phyloP scores from a whole-genome alignment of 1,140 invertebrate genomes.

The Antheraea mylitta region DNA sequence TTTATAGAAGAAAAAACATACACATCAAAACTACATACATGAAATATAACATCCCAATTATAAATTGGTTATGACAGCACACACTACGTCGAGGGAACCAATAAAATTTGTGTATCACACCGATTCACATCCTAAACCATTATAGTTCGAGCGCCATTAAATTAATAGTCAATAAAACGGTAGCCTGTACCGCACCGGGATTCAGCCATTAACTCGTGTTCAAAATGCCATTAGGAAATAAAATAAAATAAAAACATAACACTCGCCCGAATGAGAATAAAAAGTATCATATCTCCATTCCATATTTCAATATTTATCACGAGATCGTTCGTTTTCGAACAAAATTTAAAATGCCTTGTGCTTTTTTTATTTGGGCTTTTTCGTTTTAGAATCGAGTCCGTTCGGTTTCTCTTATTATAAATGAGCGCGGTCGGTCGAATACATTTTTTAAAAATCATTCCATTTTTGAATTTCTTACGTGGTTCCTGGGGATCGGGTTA shows the following conservation, averaged over 20 bases:
- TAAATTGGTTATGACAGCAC: slow-evolving; percentile 9
- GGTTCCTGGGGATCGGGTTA: slow-evolving; percentile 30
- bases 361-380: slow-evolving; percentile 34
- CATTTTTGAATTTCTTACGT: slow-evolving; percentile 55
- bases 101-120: slow-evolving; percentile 8
- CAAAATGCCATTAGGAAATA: slow-evolving; percentile 37
- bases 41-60: slow-evolving; percentile 13
- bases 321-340: slow-evolving; percentile 68
- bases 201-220: slow-evolving; percentile 35
- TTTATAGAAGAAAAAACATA: neutral
- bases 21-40: slow-evolving; percentile 1
- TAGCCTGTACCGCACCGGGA: slow-evolving; percentile 28
- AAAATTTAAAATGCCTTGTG: slow-evolving; percentile 41
- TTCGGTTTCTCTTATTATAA: slow-evolving; percentile 60
- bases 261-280: slow-evolving; percentile 17
- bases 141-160: slow-evolving; percentile 12
- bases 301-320: slow-evolving; percentile 76
- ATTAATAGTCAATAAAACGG: slow-evolving; percentile 47
- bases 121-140: neutral
- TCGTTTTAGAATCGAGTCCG: slow-evolving; percentile 13
- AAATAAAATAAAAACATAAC: slow-evolving; percentile 22
- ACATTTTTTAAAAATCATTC: slow-evolving; percentile 61
- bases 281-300: slow-evolving; percentile 53
- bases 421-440: slow-evolving; percentile 49
- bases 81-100: slow-evolving; percentile 6